Evolutionary conservation across 2,888 invertebrate species (phyloP), one percentile per base, ranked within the genome.

Genomic region (Melipona beecheii): DNA sequence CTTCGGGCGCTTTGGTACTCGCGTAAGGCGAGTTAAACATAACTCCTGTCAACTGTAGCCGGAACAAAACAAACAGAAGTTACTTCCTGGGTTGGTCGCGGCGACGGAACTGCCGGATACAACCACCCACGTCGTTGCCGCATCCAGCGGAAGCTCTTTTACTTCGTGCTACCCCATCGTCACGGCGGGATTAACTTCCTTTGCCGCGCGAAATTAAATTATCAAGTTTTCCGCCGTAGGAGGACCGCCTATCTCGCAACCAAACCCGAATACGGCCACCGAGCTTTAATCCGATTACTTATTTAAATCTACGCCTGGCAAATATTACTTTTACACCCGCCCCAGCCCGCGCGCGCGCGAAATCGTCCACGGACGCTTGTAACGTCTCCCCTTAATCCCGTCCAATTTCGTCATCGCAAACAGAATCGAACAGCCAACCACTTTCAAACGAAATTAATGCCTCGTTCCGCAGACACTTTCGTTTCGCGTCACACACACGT

Each of bases 191-290:
- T 91, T 91, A 91, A 91, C 91, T 89, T 91, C 87, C 90, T 90
- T 90, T 89, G 87, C 91, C 81, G 81, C 65, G 80, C 70, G 84
- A 91, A 91, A 91, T 91, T 84, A 86, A 91, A 91, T 91, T 91
- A 91, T 87, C 89, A 91, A 91, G 89, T 91, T 91, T 91, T 84
- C 80, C 81, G 69, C 56, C 66, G 74, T 27, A 43, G 66, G 68
- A 70, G 69, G 73, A 54, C 72, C 74, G 78, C 43, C 65, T 69
- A 66, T 72, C 75, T 82, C 81, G 76, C 83, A 79, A 86, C 72
- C 78, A 81, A 62, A 76, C 65, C 76, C 75, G 78, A 75, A 78
- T 43, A 72, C 58, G 69, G 54, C 68, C 21, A 36, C 76, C 56
- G 80, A 78, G 82, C 84, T 84, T 83, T 90, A 84, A 90, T 89